Base-by-base conservation (phyloP, 2,888 invertebrate species). In the Acleris laterana region DNA sequence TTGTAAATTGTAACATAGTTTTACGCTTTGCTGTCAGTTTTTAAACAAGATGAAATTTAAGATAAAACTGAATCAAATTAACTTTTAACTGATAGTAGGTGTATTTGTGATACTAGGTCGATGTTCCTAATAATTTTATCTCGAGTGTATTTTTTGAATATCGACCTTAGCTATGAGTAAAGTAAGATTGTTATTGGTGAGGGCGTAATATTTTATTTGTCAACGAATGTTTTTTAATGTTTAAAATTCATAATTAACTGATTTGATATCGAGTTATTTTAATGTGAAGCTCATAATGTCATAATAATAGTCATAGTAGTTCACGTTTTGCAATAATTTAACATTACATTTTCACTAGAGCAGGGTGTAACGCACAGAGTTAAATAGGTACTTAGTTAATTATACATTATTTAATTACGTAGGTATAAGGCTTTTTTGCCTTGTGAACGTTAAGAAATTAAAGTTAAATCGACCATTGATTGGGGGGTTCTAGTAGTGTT, bases 71-170 rank as follows among this genome's bases (percentile, higher is more conserved):
- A 42, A 42, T 55, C 2, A 13, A 13, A 42, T 55, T 5, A 13
- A 13, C 20, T 28, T 19, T 55, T 2, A 6, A 20, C 38, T 42
- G 25, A 13, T 38, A 16, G 38, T 20, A 38, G 3, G 16, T 5
- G 19, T 59, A 48, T 53, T 53, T 64, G 63, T 64, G 63, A 64
- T 64, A 64, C 25, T 64, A 59, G 59, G 51, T 64, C 63, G 59
- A 48, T 59, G 50, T 19, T 49, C 46, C 32, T 6, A 17, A 32
- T 56, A 6, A 9, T 32, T 44, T 22, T 19, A 42, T 50, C 19
- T 7, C n/a, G 20, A 20, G 44, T 52, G 46, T 46, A 52, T 58
- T 63, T 28, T 63, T 62, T 52, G n/a, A 48, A 51, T 17, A 58
- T 63, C 32, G 58, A 46, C 28, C 20, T 13, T 63, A 58, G 52